Evolutionary conservation across 2,797 vertebrate genomes (phyloP).

Genomic region (Pempheris klunzingeri): DNA sequence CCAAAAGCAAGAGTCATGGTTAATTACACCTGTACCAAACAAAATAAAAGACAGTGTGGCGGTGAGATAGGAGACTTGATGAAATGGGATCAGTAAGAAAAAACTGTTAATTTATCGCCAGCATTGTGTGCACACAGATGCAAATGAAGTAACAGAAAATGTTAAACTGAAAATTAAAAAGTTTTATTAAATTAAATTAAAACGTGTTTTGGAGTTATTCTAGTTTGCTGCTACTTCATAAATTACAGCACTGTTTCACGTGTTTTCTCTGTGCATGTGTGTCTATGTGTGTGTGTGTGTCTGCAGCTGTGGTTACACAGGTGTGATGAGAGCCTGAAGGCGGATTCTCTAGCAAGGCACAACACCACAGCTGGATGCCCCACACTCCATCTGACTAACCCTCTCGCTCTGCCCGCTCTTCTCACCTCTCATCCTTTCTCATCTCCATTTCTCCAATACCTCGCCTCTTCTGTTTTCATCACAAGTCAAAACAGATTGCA

Average conservation of each 20-base stretch:
- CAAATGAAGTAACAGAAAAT: conserved; percentile 20
- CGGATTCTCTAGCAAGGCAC: conserved; percentile 68
- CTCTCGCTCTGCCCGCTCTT: conserved; percentile 58
- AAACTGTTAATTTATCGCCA: neutral
- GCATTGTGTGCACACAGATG: conserved; percentile 11
- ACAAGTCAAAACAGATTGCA: conserved; percentile 71
- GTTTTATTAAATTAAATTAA: conserved; percentile 19
- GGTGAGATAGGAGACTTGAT: conserved; percentile 6
- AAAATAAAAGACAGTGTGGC: neutral
- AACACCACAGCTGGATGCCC: conserved; percentile 80
- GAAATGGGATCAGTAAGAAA: conserved; percentile 5
- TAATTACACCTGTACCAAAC: neutral
- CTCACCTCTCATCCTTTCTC: conserved; percentile 72
- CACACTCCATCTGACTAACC: conserved; percentile 74
- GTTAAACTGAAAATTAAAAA: conserved; percentile 47
- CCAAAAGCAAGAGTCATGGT: neutral
- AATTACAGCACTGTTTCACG: conserved; percentile 11
- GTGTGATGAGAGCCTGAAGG: conserved; percentile 76
- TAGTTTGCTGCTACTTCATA: conserved; percentile 25
- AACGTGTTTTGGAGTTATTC: conserved; percentile 41
- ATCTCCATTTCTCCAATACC: conserved; percentile 64
- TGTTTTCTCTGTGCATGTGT: conserved; percentile 26
- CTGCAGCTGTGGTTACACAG: conserved; percentile 78
- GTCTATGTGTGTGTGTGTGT: conserved; percentile 10
- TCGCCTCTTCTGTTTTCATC: conserved; percentile 68